These are phyloP conservation scores for Caenorhabditis virilis DNA, from an alignment of 2,888 invertebrate species.

Conservation along the genomic window DNA sequence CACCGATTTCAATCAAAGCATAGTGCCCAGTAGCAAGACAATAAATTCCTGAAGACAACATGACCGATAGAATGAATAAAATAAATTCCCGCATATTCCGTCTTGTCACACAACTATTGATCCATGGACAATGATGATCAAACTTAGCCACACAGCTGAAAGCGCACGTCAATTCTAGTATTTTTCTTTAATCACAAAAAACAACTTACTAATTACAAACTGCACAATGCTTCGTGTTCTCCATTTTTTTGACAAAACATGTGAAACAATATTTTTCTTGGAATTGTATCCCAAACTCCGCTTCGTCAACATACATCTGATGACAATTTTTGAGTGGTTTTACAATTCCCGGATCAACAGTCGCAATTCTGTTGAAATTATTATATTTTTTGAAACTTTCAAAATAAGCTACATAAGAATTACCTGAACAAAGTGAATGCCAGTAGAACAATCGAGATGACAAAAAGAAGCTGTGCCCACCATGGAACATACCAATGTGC, in stretches of 20 bases:
- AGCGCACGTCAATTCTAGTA: neutral
- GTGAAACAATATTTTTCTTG: conserved; percentile 47
- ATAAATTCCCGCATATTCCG: conserved; percentile 50
- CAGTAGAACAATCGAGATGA: conserved; percentile 36
- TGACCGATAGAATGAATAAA: conserved; percentile 46
- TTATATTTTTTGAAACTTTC: no score
- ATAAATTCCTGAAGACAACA: conserved; percentile 34
- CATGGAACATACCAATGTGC: conserved; percentile 55
- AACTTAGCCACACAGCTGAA: conserved; percentile 51
- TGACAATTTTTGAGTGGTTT: conserved; percentile 26
- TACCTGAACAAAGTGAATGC: conserved; percentile 31
- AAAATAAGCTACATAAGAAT: no score
- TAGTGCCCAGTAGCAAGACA: conserved; percentile 29
- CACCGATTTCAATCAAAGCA: conserved; percentile 19
- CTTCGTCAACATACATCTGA: conserved; percentile 37
- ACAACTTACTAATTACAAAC: conserved; percentile 49
- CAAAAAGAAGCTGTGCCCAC: conserved; percentile 54
- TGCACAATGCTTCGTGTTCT: conserved; percentile 50
- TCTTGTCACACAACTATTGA: conserved; percentile 49
- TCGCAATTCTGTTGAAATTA: conserved; percentile 32
- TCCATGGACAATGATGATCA: conserved; percentile 58
- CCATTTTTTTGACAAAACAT: conserved; percentile 40
- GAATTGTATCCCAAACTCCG: conserved; percentile 35
- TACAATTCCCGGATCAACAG: conserved; percentile 44
- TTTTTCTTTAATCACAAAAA: neutral